Evolutionary conservation across 1,140 invertebrate species (phyloP), one percentile per base, ranked within the genome.

Genomic region (Camponotus floridanus): DNA sequence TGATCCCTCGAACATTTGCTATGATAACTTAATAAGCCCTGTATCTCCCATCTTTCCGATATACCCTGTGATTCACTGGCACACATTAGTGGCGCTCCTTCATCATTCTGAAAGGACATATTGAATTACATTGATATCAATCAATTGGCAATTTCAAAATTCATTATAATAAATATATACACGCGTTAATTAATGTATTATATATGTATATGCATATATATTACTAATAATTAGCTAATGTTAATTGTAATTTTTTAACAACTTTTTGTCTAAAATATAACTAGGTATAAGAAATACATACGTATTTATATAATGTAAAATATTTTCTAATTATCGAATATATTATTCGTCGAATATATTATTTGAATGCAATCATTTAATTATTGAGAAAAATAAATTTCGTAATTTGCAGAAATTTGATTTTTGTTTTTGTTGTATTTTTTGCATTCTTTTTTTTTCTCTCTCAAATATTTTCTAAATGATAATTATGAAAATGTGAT

Each of bases 21-120:
- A 59, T 96, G 96, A 88, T 96, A 95, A 91, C 96, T 96, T 48
- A 97, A 93, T 84, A 96, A 92, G 42, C 96, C 96, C 83, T 96
- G 96, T 55, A 96, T 94, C 92, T 96, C 96, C 96, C 96, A 97
- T 76, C 93, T 93, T 51, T 93, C 95, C 9, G 93, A 93, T 51
- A 96, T 95, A 42, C 65, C 42, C 59, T 94, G 95, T 13, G 93
- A 93, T 67, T 96, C 96, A 48, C 93, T 96, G 86, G 95, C 94
- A 87, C 97, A 97, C 95, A 97, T 96, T 55, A 97, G 89, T 21
- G 96, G 96, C 9, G 96, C 96, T 62, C 96, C 96, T 93, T 96
- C 96, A 90, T 97, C 96, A 88, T 96, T 96, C 96, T 97, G 86
- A 85, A 95, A 95, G 88, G 2, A 86, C 3, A 45, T 2, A 79